These are phyloP conservation scores for Dasyurus viverrinus DNA, from an alignment of 2,113 vertebrate genomes.

Conservation along the genomic window DNA sequence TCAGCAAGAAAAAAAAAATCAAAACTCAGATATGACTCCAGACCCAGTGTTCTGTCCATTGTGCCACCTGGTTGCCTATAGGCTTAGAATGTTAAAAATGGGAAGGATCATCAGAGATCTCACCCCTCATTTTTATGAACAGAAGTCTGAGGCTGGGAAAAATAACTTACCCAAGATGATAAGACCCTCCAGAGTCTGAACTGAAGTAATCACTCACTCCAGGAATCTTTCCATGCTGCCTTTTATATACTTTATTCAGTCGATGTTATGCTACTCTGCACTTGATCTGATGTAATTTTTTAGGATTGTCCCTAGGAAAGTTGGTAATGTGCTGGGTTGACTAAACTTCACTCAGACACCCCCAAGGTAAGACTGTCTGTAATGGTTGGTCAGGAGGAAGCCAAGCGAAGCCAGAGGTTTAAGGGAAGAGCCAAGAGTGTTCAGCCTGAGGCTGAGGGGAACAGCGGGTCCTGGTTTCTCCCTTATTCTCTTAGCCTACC, in stretches of 20 bases:
- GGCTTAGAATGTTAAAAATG: background rate
- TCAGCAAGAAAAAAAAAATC: too few species aligned
- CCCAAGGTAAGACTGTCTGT: background rate
- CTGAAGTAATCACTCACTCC: background rate
- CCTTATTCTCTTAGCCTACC: conserved; percentile 85
- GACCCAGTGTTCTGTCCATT: background rate
- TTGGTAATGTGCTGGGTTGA: background rate
- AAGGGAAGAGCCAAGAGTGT: background rate
- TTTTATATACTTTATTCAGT: background rate
- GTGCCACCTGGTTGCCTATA: background rate
- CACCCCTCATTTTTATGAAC: background rate
- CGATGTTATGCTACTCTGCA: background rate
- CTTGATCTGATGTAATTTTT: background rate
- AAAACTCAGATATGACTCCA: background rate
- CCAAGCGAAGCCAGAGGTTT: background rate
- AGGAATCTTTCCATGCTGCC: background rate
- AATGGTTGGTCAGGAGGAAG: background rate
- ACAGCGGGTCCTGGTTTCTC: background rate
- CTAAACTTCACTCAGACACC: background rate
- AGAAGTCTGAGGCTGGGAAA: background rate
- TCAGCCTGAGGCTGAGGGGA: background rate
- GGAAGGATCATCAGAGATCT: background rate
- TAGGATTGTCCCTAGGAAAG: background rate
- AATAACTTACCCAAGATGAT: background rate
- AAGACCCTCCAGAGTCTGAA: background rate